Percentiles rank a stretch among this genome's conserved stretches.
Conservation (phyloP, 2,797 vertebrate genomes). For the Merluccius polli region DNA sequence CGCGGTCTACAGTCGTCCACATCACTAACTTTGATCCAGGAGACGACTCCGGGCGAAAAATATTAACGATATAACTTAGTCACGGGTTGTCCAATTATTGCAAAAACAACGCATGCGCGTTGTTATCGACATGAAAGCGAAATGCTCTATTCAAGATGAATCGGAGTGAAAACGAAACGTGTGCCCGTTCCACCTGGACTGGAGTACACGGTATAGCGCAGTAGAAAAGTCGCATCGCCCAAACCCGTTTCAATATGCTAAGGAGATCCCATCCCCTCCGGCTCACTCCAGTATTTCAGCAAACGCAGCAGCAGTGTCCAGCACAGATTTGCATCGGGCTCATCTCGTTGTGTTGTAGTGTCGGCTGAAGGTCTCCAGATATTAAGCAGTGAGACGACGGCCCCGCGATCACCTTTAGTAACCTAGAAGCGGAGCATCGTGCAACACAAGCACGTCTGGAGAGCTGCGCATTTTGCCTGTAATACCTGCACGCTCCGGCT, state of each 20-base stretch:
- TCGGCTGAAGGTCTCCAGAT: constrained; percentile 23
- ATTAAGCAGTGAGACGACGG: constrained; percentile 29
- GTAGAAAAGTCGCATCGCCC: constrained; percentile 22
- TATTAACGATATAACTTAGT: constrained; percentile 74
- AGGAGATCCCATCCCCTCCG: constrained; percentile 40
- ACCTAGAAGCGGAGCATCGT: constrained; percentile 22
- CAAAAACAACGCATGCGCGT: constrained; percentile 75
- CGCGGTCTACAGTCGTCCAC: constrained; percentile 70
- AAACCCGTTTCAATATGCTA: constrained; percentile 49
- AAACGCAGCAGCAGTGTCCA: constrained; percentile 39
- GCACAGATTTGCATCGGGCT: constrained; percentile 37
- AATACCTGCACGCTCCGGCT: constrained; percentile 21
- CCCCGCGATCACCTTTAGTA: constrained; percentile 22
- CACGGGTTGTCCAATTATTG: constrained; percentile 55
- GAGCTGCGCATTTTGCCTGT: constrained; percentile 40
- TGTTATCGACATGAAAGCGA: constrained; percentile 61
- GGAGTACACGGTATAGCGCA: constrained; percentile 38
- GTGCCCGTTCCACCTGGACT: constrained; percentile 41
- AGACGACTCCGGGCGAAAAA: constrained; percentile 61
- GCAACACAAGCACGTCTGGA: constrained; percentile 39
- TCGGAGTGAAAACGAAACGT: constrained; percentile 14
- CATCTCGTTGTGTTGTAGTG: constrained; percentile 24
- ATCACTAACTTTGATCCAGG: constrained; percentile 69
- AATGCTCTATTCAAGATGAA: constrained; percentile 41
- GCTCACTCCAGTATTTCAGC: constrained; percentile 32